Conservation (phyloP, 2,113 vertebrate species). For the Myotis davidii region DNA sequence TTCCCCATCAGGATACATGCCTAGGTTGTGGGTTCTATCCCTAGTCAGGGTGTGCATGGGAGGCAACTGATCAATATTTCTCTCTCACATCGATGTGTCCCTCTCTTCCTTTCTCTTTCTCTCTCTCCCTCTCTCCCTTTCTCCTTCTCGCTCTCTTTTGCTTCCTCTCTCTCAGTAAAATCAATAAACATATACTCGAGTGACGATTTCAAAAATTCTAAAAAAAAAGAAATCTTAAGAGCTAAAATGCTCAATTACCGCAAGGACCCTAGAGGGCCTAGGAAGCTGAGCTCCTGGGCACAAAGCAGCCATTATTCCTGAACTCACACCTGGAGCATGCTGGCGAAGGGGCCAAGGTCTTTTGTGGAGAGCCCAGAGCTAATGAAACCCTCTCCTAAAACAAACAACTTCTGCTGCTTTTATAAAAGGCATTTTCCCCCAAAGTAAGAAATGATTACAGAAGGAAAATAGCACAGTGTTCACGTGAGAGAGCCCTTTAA, state of each 20-base stretch:
- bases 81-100: not conserved
- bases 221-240: not conserved
- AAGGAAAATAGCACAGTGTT: not conserved
- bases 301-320: constrained; percentile 42
- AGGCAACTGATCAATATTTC: not conserved
- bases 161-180: not conserved
- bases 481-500: not conserved
- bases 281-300: not conserved
- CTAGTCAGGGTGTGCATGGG: not conserved
- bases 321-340: not conserved
- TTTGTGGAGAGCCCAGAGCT: constrained; percentile 1
- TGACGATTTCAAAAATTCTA: not conserved
- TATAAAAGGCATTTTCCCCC: constrained; percentile 22
- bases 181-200: not conserved
- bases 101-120: not conserved
- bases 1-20: not conserved
- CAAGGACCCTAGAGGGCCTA: not conserved
- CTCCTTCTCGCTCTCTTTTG: no score
- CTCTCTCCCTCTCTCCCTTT: no score
- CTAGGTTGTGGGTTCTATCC: not conserved
- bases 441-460: constrained; percentile 41
- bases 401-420: not conserved
- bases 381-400: not conserved
- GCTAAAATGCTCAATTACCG: not conserved
- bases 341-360: not conserved